Percentiles rank a stretch among this genome's conserved stretches.
Evolutionary conservation across 2,888 invertebrate genomes (phyloP).

Genomic region (Cordilura impudica): DNA sequence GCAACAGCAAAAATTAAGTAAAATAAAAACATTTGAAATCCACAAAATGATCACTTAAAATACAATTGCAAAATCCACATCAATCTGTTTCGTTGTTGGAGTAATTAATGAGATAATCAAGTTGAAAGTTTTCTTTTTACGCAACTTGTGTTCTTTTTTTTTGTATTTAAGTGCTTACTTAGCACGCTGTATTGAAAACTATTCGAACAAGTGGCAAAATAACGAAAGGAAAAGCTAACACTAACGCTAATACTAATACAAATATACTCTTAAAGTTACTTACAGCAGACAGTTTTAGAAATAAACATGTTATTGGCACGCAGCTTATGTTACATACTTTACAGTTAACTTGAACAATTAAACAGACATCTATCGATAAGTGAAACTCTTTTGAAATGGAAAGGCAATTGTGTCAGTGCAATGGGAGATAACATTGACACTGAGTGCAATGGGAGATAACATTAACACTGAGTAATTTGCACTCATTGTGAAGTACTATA

Average conservation of each 20-base stretch:
- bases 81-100: slow-evolving; percentile 69
- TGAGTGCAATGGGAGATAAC: too few relatives aligned
- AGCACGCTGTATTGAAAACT: slow-evolving; percentile 42
- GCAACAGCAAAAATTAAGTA: too few relatives aligned
- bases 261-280: neutral
- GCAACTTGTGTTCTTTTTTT: neutral
- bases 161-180: slow-evolving; percentile 45
- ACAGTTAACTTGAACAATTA: neutral
- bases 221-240: neutral
- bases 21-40: too few relatives aligned
- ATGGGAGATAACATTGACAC: too few relatives aligned
- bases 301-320: slow-evolving; percentile 20
- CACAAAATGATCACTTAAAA: slow-evolving; percentile 11
- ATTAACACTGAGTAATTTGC: too few relatives aligned
- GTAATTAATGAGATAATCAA: slow-evolving; percentile 73
- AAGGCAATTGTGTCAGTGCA: too few relatives aligned
- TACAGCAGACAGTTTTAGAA: neutral
- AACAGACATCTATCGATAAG: too few relatives aligned
- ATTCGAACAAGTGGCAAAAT: slow-evolving; percentile 30
- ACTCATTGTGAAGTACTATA: too few relatives aligned
- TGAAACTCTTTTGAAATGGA: too few relatives aligned
- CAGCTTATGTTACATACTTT: slow-evolving; percentile 30
- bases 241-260: neutral
- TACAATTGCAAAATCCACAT: slow-evolving; percentile 61
- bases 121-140: slow-evolving; percentile 68